phyloP scores from a whole-genome alignment of 2,888 invertebrate genomes.

The Dasysyrphus albostriatus region DNA sequence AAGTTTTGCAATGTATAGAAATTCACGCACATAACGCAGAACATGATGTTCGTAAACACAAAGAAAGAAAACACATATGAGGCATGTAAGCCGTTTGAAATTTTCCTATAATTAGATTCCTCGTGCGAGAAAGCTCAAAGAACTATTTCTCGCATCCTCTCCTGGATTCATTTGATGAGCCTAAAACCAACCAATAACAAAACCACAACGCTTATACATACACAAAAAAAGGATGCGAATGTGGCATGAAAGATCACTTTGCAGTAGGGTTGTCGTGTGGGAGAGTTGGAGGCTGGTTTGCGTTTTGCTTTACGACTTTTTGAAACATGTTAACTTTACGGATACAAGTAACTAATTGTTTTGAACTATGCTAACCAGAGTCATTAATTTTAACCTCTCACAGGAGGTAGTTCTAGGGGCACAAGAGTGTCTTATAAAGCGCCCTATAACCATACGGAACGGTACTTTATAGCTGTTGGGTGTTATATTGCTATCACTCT shows the following conservation, averaged over 20 bases:
- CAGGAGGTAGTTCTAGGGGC: slow-evolving; percentile 15
- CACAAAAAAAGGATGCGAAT: slow-evolving; percentile 46
- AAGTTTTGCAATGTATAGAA: slow-evolving; percentile 27
- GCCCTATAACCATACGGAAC: slow-evolving; percentile 12
- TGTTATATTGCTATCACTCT: neutral
- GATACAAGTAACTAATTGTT: slow-evolving; percentile 70
- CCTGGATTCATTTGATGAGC: neutral
- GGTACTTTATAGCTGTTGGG: slow-evolving; percentile 10
- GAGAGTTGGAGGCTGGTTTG: slow-evolving; percentile 38
- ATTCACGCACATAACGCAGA: slow-evolving; percentile 22
- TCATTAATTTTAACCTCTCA: slow-evolving; percentile 61
- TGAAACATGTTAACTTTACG: slow-evolving; percentile 69
- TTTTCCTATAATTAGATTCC: slow-evolving; percentile 70
- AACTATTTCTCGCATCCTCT: slow-evolving; percentile 54
- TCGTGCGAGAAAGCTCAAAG: slow-evolving; percentile 50
- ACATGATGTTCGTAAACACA: neutral
- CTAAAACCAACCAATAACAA: slow-evolving; percentile 14
- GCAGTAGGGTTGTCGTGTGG: neutral
- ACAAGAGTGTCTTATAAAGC: slow-evolving; percentile 36
- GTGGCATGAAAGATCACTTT: slow-evolving; percentile 52
- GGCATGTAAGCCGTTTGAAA: slow-evolving; percentile 33
- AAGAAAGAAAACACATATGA: neutral
- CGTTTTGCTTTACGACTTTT: slow-evolving; percentile 71
- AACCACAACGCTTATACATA: slow-evolving; percentile 19
- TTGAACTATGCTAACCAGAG: slow-evolving; percentile 73